Evolutionary conservation across 2,113 vertebrate species (phyloP).

Genomic region (Urocynchramus pylzowi): DNA sequence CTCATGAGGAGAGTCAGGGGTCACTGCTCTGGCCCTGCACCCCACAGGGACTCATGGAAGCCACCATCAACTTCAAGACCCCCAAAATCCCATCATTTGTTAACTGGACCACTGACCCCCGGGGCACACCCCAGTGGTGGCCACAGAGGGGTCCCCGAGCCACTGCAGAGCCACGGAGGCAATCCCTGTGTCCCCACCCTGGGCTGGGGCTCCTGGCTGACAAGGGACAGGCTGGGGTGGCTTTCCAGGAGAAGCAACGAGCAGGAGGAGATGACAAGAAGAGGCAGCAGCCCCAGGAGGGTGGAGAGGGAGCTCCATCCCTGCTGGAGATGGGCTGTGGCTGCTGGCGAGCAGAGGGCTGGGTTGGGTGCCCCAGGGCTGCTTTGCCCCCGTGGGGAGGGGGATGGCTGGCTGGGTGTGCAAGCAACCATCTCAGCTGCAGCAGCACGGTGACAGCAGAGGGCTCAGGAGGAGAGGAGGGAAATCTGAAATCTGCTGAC

Average conservation of each 20-base stretch:
- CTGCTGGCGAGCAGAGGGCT: background rate
- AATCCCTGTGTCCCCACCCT: rapidly evolving
- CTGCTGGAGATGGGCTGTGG: rapidly evolving
- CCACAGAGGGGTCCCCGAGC: rapidly evolving
- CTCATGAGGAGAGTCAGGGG: rapidly evolving
- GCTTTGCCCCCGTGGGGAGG: background rate
- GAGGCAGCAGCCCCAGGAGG: background rate
- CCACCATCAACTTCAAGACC: rapidly evolving
- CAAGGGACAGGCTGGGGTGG: background rate
- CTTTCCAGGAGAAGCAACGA: background rate
- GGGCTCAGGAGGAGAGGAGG: background rate
- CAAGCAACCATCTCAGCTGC: background rate
- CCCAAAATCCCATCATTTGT: rapidly evolving
- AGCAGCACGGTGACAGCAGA: background rate
- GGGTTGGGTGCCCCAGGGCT: background rate
- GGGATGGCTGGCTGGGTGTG: background rate
- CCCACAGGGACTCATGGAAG: rapidly evolving
- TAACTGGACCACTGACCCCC: rapidly evolving
- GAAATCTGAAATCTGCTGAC: slow-evolving; percentile 31
- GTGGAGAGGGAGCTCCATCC: background rate
- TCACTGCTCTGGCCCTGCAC: background rate
- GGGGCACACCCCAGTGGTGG: rapidly evolving
- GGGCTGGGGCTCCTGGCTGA: background rate
- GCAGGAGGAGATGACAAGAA: background rate
- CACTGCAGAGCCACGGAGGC: background rate